Percentiles rank a stretch among this genome's conserved stretches.
Conservation (phyloP, 2,888 invertebrate species). For the Azorinus chamasolen region DNA sequence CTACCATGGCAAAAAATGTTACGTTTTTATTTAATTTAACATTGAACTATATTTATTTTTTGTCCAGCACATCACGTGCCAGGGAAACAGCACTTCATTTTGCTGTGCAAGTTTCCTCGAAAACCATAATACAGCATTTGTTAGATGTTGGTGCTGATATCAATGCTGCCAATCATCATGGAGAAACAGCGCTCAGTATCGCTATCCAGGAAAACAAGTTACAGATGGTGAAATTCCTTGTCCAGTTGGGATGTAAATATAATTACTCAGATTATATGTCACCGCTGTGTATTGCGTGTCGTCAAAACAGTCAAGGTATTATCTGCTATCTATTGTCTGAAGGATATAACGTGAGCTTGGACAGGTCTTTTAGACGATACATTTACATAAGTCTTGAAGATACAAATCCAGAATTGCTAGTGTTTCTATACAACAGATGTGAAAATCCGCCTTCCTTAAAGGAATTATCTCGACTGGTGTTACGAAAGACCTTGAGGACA, state of each 20-base stretch:
- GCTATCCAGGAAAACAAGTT: conserved; percentile 71
- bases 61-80: conserved; percentile 60
- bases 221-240: conserved; percentile 58
- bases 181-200: conserved; percentile 73
- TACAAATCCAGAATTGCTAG: conserved; percentile 62
- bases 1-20: no score
- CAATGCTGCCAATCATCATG: conserved; percentile 67
- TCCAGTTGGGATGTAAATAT: conserved; percentile 64
- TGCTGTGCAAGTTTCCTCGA: conserved; percentile 72
- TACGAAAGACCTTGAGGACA: conserved; percentile 35
- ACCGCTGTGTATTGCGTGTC: conserved; percentile 67
- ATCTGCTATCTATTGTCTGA: conserved; percentile 70
- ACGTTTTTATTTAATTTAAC: no score
- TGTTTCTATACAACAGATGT: conserved; percentile 56
- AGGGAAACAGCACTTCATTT: conserved; percentile 76
- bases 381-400: conserved; percentile 66
- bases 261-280: conserved; percentile 65
- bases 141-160: conserved; percentile 72
- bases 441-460: conserved; percentile 66
- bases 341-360: conserved; percentile 65
- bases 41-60: conserved; percentile 2
- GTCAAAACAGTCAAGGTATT: conserved; percentile 62
- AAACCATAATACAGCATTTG: conserved; percentile 64
- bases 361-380: conserved; percentile 56
- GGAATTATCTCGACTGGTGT: conserved; percentile 56